Evolutionary conservation across 53 echinoderm and acorn worm species (phyloP).

Genomic region (Echinometra lucunter): DNA sequence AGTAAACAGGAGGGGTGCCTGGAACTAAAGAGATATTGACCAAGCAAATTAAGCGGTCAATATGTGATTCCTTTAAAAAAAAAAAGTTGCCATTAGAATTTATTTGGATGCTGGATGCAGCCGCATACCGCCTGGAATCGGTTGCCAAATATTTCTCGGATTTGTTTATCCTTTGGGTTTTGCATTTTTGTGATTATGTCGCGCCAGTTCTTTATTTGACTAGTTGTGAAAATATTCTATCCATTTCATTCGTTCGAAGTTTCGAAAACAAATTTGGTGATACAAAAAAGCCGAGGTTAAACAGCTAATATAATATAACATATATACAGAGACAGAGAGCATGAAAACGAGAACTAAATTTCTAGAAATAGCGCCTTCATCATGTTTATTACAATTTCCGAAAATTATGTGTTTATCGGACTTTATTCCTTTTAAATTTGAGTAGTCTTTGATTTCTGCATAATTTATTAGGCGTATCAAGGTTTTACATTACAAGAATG

Average conservation of each 20-base stretch:
- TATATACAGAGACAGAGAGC: neutral
- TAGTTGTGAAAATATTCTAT: neutral
- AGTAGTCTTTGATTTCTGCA: too few species aligned
- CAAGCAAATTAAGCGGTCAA: conserved; percentile 12
- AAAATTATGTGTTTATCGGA: too few species aligned
- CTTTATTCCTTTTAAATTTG: too few species aligned
- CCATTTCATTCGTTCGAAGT: neutral
- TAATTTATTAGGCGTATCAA: too few species aligned
- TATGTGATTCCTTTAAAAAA: conserved; percentile 18
- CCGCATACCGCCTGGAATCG: neutral
- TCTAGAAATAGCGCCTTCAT: neutral
- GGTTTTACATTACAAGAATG: too few species aligned
- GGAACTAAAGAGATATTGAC: conserved; percentile 5
- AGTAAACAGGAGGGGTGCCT: neutral
- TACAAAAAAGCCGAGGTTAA: neutral
- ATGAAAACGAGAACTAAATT: neutral
- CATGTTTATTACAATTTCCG: neutral
- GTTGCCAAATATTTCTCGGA: neutral
- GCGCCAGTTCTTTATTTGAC: neutral
- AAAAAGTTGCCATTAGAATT: neutral
- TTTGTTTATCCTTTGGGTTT: neutral
- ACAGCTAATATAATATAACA: too few species aligned
- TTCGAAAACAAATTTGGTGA: neutral
- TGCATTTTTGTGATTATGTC: neutral
- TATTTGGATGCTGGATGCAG: neutral